A percentile compares a stretch with the other conserved stretches of the same genome.
Conservation (phyloP, 2,113 vertebrate genomes). For the Chunga burmeisteri region DNA sequence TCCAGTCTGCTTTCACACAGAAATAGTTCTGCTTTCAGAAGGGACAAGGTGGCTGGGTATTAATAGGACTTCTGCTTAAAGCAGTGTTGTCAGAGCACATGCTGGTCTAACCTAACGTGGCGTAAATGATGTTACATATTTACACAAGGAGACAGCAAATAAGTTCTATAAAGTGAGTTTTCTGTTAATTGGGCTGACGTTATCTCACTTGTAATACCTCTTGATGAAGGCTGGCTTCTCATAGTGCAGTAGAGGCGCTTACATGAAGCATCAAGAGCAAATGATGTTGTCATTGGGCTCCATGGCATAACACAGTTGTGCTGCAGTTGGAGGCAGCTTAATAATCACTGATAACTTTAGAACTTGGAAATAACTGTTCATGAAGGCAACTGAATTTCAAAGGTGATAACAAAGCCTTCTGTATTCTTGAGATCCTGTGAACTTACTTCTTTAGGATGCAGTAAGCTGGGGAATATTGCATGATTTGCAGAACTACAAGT, state of each 20-base stretch:
- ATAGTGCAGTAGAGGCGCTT: fast-evolving
- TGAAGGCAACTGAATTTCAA: background rate
- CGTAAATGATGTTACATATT: background rate
- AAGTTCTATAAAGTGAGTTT: background rate
- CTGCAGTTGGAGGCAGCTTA: background rate
- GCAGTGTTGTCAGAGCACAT: background rate
- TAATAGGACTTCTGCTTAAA: background rate
- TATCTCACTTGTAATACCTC: background rate
- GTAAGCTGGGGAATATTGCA: background rate
- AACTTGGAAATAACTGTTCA: background rate
- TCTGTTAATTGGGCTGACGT: background rate
- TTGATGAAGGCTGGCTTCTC: background rate
- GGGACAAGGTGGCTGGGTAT: background rate
- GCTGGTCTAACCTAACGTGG: background rate
- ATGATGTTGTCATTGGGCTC: background rate
- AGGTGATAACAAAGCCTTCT: background rate
- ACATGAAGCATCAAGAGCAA: fast-evolving
- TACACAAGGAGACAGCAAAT: background rate
- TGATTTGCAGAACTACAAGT: background rate
- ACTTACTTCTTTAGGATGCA: background rate
- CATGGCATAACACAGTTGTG: background rate
- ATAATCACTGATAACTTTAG: background rate
- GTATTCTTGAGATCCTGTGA: background rate
- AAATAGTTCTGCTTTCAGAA: background rate
- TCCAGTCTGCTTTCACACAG: background rate